phyloP scores from a whole-genome alignment of 1,140 invertebrate species.

The Oedothorax gibbosus region DNA sequence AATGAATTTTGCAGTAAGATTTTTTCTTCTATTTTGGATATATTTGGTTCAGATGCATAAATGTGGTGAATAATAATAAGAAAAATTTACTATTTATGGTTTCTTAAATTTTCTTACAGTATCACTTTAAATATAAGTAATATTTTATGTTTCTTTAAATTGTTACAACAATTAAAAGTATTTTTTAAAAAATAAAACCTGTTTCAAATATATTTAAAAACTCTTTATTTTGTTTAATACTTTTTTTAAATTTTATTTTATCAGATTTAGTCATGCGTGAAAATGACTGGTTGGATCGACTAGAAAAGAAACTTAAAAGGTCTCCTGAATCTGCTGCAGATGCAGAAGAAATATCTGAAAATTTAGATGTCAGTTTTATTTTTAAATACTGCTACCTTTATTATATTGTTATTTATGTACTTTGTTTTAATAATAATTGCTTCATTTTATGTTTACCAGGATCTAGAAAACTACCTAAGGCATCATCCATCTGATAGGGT shows the following conservation, averaged over 20 bases:
- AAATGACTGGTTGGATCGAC: conserved; percentile 82
- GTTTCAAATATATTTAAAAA: background rate
- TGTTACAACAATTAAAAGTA: background rate
- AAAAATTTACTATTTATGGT: no score
- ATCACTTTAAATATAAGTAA: background rate
- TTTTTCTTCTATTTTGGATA: background rate
- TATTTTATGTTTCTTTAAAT: background rate
- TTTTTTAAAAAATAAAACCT: background rate
- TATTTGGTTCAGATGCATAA: no score
- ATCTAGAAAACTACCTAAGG: conserved; percentile 85
- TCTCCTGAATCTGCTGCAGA: conserved; percentile 82
- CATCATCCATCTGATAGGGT: conserved; percentile 80
- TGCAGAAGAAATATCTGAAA: conserved; percentile 92
- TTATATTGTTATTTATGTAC: background rate
- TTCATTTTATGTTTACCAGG: conserved; percentile 70
- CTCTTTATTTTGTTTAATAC: background rate
- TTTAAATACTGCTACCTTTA: background rate
- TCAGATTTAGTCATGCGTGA: conserved; percentile 69
- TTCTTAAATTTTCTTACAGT: no score
- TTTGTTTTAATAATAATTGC: background rate
- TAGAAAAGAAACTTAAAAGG: conserved; percentile 82
- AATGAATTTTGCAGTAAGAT: conserved; percentile 79
- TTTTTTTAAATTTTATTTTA: background rate
- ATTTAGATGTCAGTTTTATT: conserved; percentile 80
- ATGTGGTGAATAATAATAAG: no score